A percentile compares a stretch with the other conserved stretches of the same genome.
Evolutionary conservation across 2,888 invertebrate species (phyloP).

Genomic region (Callyntrura guangdongensis): DNA sequence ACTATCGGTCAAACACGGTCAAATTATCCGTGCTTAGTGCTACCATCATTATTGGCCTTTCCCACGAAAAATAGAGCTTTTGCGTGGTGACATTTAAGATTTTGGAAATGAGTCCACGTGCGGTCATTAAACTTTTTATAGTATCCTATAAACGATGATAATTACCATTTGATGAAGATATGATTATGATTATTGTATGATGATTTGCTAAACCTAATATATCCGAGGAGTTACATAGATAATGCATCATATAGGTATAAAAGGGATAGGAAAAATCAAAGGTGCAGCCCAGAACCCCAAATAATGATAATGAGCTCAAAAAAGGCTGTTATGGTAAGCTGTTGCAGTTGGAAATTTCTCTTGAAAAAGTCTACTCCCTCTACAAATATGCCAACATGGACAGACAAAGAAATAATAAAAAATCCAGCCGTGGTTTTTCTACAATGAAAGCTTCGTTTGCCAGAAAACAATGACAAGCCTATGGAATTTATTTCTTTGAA

Average conservation of each 20-base stretch:
- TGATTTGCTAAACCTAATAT: conserved; percentile 55
- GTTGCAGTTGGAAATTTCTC: background rate
- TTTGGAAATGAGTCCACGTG: conserved; percentile 1
- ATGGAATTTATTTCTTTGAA: too few species aligned
- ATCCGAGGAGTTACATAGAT: background rate
- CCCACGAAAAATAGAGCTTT: background rate
- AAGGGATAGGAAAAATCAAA: background rate
- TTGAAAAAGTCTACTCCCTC: too few species aligned
- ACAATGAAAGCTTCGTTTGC: too few species aligned
- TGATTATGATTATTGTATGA: conserved; percentile 44
- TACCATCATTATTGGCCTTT: too few species aligned
- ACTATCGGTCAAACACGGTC: background rate
- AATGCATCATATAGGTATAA: background rate
- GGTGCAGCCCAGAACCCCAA: background rate
- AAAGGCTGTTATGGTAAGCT: background rate
- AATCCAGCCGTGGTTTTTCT: too few species aligned
- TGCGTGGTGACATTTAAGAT: background rate
- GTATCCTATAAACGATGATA: conserved; percentile 39
- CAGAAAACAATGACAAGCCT: too few species aligned
- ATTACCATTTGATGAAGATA: conserved; percentile 40
- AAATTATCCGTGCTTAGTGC: conserved; percentile 12
- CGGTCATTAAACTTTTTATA: conserved; percentile 3
- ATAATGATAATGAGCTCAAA: conserved; percentile 26
- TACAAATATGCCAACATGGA: too few species aligned
- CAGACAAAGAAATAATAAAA: too few species aligned